phyloP scores from a whole-genome alignment of 2,888 invertebrate species.

The Lypha dubia region DNA sequence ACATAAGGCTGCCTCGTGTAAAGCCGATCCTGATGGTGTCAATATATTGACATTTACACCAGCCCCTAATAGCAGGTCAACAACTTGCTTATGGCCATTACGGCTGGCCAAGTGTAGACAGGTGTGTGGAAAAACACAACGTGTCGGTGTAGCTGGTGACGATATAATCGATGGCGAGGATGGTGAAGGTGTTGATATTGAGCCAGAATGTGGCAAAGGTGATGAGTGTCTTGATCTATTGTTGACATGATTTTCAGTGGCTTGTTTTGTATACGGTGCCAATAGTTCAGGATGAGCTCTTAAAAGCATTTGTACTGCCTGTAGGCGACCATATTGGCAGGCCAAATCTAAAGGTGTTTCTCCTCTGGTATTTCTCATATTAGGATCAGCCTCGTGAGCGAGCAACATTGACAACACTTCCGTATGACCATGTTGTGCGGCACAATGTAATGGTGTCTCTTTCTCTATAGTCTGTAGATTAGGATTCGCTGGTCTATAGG shows the following conservation, averaged over 20 bases:
- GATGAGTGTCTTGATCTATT: conserved; percentile 69
- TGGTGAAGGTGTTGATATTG: conserved; percentile 75
- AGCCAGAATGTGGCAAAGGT: conserved; percentile 80
- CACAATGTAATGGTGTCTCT: conserved; percentile 96
- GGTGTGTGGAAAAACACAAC: conserved; percentile 85
- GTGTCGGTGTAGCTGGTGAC: conserved; percentile 77
- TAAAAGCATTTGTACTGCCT: conserved; percentile 94
- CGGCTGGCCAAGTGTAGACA: conserved; percentile 97
- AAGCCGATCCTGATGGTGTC: conserved; percentile 93
- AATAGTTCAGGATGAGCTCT: conserved; percentile 93
- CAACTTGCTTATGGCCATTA: conserved; percentile 95
- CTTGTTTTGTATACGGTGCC: conserved; percentile 86
- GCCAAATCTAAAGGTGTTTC: conserved; percentile 97
- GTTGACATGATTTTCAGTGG: conserved; percentile 72
- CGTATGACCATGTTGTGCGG: conserved; percentile 96
- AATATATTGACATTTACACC: conserved; percentile 94
- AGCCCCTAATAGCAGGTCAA: conserved; percentile 91
- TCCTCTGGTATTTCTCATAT: conserved; percentile 92
- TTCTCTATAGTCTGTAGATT: conserved; percentile 94
- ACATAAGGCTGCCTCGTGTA: conserved; percentile 96
- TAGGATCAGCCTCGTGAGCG: conserved; percentile 93
- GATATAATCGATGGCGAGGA: conserved; percentile 76
- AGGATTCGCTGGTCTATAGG: conserved; percentile 92
- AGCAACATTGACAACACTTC: conserved; percentile 92
- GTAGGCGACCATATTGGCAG: conserved; percentile 92